These are phyloP conservation scores for Chaetops frenatus DNA, from an alignment of 2,113 vertebrate genomes.

Conservation along the genomic window DNA sequence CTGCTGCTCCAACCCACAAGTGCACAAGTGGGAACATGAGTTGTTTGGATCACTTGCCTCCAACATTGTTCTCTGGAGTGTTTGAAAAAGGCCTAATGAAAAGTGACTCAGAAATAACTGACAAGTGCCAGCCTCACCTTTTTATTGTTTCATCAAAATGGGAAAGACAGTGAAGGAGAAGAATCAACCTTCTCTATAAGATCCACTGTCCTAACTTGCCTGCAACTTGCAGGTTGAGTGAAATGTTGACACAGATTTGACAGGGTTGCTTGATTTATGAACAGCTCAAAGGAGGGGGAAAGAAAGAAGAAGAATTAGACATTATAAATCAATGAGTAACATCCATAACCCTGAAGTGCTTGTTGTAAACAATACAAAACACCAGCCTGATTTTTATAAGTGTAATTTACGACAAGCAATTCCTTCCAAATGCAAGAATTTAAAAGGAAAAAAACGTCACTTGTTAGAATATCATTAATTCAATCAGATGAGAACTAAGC, in stretches of 20 bases:
- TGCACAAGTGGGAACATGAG: constrained; percentile 58
- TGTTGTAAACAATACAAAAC: constrained; percentile 37
- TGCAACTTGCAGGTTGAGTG: constrained; percentile 60
- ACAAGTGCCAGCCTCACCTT: constrained; percentile 74
- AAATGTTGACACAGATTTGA: constrained; percentile 66
- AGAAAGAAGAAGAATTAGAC: constrained; percentile 18
- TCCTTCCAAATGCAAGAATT: constrained; percentile 62
- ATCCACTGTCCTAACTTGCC: constrained; percentile 70
- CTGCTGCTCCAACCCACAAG: constrained; percentile 4
- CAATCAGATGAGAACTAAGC: background rate
- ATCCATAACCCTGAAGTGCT: constrained; percentile 36
- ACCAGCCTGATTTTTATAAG: constrained; percentile 32
- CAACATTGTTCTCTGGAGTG: constrained; percentile 56
- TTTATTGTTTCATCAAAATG: constrained; percentile 69
- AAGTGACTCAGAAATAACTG: constrained; percentile 75
- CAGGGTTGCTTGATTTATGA: constrained; percentile 64
- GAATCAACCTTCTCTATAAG: constrained; percentile 25
- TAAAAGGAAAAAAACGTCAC: background rate
- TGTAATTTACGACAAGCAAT: constrained; percentile 48
- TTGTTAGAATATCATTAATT: constrained; percentile 12
- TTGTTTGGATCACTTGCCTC: constrained; percentile 30
- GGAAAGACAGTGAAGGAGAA: constrained; percentile 44
- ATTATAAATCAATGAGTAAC: constrained; percentile 58
- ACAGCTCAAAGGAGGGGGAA: background rate
- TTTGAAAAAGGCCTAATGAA: constrained; percentile 64